Base-by-base conservation (phyloP, 2,113 vertebrate genomes). In the Athene noctua region DNA sequence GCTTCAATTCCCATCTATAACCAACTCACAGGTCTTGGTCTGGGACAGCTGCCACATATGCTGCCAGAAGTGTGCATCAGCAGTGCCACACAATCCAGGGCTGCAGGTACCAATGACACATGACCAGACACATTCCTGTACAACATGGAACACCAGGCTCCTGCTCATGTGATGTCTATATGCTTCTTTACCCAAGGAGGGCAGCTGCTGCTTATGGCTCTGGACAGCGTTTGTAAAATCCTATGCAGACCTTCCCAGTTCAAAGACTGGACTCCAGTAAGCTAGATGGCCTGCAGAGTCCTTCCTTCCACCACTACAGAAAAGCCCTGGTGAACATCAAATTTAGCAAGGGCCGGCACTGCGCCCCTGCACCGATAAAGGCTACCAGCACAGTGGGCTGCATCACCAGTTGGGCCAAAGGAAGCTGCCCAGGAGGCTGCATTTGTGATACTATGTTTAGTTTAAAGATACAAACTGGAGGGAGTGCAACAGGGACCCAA, bases 231-330 rank as follows among this genome's bases (percentile, higher is more conserved):
- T 12, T 40, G 46, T 59, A 38, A 75, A 86, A 87, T 42, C 20
- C 9, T 14, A 34, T 0, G 5, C 6, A 46, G 3, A 1, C 6
- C 5, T 58, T 68, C 11, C 44, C 26, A 30, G 15, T 21, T 68
- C 47, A 26, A 67, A 89, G 27, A n/a, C 29, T 57, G 23, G 26
- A 42, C 61, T 66, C 80, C 34, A 29, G 36, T 46, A 68, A 65
- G n/a, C 23, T 22, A 63, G 34, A 58, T 6, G 2, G 32, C 61
- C 61, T 68, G 19, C 16, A 44, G 19, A 44, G 29, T 66, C 59
- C 23, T 40, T 72, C 46, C 36, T 40, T 51, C 55, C 16, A 74
- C 15, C 4, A 18, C 23, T 2, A 49, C 9, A 9, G 6, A 90
- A 81, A 67, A 81, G 27, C 30, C 18, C 7, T 20, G 17, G 6